Conservation (phyloP, 2,113 vertebrate species). For the Gymnogyps californianus region DNA sequence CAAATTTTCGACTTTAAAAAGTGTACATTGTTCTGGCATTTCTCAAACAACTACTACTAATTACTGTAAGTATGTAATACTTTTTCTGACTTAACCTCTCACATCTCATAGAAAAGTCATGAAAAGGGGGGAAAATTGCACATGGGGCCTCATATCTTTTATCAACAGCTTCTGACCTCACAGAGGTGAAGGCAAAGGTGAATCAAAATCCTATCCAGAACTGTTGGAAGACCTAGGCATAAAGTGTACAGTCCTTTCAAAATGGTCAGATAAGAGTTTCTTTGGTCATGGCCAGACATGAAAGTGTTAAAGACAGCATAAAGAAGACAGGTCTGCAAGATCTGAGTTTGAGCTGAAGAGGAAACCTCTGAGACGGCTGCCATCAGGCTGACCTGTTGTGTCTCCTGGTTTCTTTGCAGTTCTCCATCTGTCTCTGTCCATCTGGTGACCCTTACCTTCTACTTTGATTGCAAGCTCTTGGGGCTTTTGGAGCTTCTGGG, state of each 20-base stretch:
- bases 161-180: not conserved
- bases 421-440: conserved; percentile 10
- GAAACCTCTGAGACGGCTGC: not conserved
- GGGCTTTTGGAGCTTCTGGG: not conserved
- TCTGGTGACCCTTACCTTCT: not conserved
- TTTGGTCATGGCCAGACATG: not conserved
- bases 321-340: not conserved
- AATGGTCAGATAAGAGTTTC: not conserved
- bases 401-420: not conserved
- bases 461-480: not conserved
- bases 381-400: not conserved
- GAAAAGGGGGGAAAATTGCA: not conserved
- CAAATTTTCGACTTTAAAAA: not conserved
- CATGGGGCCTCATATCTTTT: not conserved
- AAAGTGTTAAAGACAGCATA: not conserved
- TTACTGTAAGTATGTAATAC: not conserved
- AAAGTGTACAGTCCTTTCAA: not conserved
- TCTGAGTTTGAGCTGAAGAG: not conserved
- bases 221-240: not conserved
- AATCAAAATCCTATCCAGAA: not conserved
- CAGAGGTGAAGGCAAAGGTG: not conserved
- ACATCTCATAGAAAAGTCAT: not conserved
- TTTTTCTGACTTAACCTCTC: not conserved
- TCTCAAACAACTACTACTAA: not conserved
- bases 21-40: not conserved